phyloP scores from a whole-genome alignment of 2,113 vertebrate species.

The Pelecanus crispus region DNA sequence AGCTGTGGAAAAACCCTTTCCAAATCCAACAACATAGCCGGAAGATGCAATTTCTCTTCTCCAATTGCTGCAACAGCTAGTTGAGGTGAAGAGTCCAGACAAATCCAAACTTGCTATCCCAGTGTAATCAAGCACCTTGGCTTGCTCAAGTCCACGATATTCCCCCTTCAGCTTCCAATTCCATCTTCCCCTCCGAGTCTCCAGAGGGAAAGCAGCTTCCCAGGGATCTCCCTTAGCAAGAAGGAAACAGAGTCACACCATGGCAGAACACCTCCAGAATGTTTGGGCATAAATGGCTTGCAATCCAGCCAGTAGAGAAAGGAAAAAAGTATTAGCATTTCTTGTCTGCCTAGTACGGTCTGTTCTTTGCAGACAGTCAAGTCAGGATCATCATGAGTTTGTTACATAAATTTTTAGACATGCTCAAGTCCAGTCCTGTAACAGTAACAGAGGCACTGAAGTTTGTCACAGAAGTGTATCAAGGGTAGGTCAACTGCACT shows the following conservation, averaged over 20 bases:
- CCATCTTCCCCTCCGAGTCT: not conserved
- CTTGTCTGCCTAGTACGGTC: not conserved
- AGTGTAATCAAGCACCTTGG: not conserved
- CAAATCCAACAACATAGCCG: not conserved
- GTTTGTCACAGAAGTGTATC: not conserved
- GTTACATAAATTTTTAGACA: not conserved
- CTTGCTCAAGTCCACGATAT: not conserved
- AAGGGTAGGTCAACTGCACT: not conserved
- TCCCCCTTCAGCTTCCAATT: not conserved
- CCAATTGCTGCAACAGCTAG: not conserved
- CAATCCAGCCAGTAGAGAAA: not conserved
- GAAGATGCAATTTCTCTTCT: slow-evolving; percentile 3
- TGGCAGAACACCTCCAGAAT: not conserved
- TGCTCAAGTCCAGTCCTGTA: not conserved
- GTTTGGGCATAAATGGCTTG: not conserved
- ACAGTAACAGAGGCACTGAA: not conserved
- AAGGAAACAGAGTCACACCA: not conserved
- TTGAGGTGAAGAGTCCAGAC: not conserved
- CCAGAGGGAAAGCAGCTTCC: not conserved
- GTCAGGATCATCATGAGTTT: not conserved
- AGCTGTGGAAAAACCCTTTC: slow-evolving; percentile 55
- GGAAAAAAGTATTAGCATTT: not conserved
- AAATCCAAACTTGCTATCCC: not conserved
- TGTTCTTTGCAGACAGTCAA: not conserved
- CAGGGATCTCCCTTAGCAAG: not conserved